These are phyloP conservation scores for Coracopsis vasa DNA, from an alignment of 2,113 vertebrate genomes.

Conservation along the genomic window DNA sequence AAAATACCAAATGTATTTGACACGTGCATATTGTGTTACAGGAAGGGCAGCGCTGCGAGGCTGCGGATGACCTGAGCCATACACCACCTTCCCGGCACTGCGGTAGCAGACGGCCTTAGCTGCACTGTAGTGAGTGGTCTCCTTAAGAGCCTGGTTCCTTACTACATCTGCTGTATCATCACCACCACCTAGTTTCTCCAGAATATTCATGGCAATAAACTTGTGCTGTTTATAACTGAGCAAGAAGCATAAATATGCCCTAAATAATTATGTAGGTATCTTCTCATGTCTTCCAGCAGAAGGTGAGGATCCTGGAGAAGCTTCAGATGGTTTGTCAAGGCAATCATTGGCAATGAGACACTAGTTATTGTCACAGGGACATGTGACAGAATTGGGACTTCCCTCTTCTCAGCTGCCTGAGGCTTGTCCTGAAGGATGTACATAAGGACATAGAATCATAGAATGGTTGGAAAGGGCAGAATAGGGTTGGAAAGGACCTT, in stretches of 20 bases:
- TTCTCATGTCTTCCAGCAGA: background rate
- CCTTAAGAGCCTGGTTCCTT: background rate
- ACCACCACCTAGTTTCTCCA: background rate
- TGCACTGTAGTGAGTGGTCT: background rate
- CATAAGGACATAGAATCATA: background rate
- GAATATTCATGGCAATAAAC: background rate
- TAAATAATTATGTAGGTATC: background rate
- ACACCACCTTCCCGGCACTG: fast-evolving
- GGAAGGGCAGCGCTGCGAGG: background rate
- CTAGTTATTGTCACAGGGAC: no score
- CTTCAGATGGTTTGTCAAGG: background rate
- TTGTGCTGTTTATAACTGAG: background rate
- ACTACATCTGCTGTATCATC: background rate
- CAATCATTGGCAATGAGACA: fast-evolving
- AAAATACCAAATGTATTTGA: constrained; percentile 56
- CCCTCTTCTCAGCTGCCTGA: background rate
- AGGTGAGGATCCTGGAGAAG: background rate
- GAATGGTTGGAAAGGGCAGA: background rate
- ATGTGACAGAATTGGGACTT: background rate
- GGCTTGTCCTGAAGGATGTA: background rate
- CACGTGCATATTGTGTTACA: background rate
- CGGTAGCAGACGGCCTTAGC: fast-evolving
- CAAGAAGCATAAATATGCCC: background rate
- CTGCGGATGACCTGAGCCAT: fast-evolving
- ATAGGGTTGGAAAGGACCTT: background rate